Base-by-base conservation (phyloP, 2,888 invertebrate species). In the Diplolepis rosae region DNA sequence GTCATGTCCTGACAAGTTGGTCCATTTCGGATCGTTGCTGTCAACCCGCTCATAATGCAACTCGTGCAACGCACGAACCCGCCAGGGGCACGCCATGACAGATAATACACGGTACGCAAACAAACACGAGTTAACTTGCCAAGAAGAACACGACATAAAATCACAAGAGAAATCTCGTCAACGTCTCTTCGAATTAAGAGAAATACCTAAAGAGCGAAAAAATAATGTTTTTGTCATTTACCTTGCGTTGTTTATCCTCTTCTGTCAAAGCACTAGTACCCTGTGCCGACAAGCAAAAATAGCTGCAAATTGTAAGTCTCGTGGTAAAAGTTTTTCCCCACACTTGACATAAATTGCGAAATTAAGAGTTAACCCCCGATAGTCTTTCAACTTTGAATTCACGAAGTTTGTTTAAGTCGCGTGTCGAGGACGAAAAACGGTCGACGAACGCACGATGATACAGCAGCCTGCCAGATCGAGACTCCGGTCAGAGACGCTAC, bases 21-120 rank as follows among this genome's bases (percentile, higher is more conserved):
- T 24, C 2, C 7, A 28, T 24, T 73, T 70, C 50, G 65, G 52
- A 69, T 27, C 65, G 39, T 73, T 67, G 73, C 66, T 73, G 74
- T 70, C 65, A 22, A 66, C 71, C 66, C 72, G 50, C 42, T 65
- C 61, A 66, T 68, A 24, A 30, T 6, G 28, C 13, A 52, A 52
- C 65, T 66, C 65, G 68, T 54, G 69, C 15, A 52, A 27, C 39
- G 67, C 67, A 27, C 39, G 45, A 51, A 75, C 72, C 68, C 77
- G 73, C 77, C 77, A 77, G 71, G 74, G 77, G 79, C 79, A 80
- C 86, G 86, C 87, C 87, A 87, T 87, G 87, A 87, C 86, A 85
- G 87, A 82, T 82, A 83, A 83, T 82, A 81, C 80, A 66, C 82
- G 32, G 32, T 15, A 45, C 9, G 81, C 85, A 85, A 82, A 84